Percentiles rank a stretch among this genome's conserved stretches.
Evolutionary conservation across 2,888 invertebrate species (phyloP).

Genomic region (Ochlodes sylvanus): DNA sequence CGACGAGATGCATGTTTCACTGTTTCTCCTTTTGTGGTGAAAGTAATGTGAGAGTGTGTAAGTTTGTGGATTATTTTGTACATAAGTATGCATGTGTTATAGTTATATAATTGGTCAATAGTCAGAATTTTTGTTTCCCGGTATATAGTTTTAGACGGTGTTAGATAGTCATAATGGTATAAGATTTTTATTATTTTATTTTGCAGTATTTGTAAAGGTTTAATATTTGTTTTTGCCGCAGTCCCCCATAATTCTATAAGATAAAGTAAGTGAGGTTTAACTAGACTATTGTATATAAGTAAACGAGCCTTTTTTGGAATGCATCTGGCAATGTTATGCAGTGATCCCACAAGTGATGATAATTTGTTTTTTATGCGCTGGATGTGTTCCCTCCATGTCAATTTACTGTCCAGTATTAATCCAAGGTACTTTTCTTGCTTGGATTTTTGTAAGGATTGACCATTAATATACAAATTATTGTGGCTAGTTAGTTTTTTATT

Average conservation of each 20-base stretch:
- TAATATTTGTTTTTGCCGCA: no score
- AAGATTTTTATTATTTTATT: slow-evolving; percentile 21
- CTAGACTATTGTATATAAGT: slow-evolving; percentile 14
- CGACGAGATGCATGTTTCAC: not conserved
- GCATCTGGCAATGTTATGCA: not conserved
- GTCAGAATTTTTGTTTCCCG: slow-evolving; percentile 15
- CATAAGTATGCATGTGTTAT: slow-evolving; percentile 10
- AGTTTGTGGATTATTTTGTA: no score
- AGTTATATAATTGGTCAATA: slow-evolving; percentile 7
- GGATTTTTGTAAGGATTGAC: not conserved
- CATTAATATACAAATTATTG: not conserved
- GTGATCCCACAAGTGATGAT: slow-evolving; percentile 7
- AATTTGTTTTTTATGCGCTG: no score
- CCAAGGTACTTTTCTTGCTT: slow-evolving; percentile 18
- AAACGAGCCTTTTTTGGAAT: slow-evolving; percentile 6
- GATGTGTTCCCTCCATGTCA: slow-evolving; percentile 6
- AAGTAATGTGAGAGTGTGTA: slow-evolving; percentile 12
- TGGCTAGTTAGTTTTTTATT: slow-evolving; percentile 5
- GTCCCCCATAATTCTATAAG: slow-evolving; percentile 14
- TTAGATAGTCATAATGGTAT: slow-evolving; percentile 18
- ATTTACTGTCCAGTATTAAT: slow-evolving; percentile 1
- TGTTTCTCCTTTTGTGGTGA: slow-evolving; percentile 5
- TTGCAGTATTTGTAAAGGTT: slow-evolving; percentile 7
- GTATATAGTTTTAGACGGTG: slow-evolving; percentile 9
- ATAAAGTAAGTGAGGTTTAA: slow-evolving; percentile 17